Evolutionary conservation across 1,140 invertebrate species (phyloP).

Genomic region (Zaprionus gabonicus): DNA sequence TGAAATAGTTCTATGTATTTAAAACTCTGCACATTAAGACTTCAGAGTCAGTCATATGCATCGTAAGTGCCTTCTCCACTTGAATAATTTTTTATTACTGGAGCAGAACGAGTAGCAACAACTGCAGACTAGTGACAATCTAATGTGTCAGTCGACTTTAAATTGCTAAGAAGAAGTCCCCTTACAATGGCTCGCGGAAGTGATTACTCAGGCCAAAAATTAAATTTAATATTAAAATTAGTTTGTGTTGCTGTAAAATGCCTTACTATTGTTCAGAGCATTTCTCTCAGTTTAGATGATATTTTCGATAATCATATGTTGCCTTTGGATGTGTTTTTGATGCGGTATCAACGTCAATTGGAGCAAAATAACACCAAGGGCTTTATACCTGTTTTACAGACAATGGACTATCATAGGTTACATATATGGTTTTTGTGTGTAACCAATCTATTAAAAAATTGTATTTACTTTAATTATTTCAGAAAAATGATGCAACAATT

Average conservation of each 20-base stretch:
- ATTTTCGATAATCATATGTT: constrained; percentile 39
- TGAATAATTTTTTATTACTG: background rate
- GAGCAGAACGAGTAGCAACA: background rate
- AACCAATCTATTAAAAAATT: background rate
- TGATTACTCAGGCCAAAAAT: background rate
- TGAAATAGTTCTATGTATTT: background rate
- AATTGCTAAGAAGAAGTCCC: background rate
- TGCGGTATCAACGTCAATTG: background rate
- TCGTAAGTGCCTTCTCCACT: background rate
- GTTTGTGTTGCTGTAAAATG: background rate
- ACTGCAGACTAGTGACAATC: background rate
- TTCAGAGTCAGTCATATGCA: background rate
- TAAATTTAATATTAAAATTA: background rate
- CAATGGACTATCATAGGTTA: constrained; percentile 41
- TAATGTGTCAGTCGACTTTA: background rate
- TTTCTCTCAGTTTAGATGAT: constrained; percentile 33
- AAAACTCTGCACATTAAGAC: background rate
- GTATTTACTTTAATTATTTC: background rate
- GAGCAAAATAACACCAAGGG: constrained; percentile 3
- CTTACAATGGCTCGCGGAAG: background rate
- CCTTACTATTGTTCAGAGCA: background rate
- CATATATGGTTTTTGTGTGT: background rate
- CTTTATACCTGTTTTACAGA: constrained; percentile 10
- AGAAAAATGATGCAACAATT: constrained; percentile 61
- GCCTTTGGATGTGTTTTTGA: constrained; percentile 25